Evolutionary conservation across 37 sponge, comb jelly and placozoan genomes (phyloP).

Genomic region (Eunapius fragilis): DNA sequence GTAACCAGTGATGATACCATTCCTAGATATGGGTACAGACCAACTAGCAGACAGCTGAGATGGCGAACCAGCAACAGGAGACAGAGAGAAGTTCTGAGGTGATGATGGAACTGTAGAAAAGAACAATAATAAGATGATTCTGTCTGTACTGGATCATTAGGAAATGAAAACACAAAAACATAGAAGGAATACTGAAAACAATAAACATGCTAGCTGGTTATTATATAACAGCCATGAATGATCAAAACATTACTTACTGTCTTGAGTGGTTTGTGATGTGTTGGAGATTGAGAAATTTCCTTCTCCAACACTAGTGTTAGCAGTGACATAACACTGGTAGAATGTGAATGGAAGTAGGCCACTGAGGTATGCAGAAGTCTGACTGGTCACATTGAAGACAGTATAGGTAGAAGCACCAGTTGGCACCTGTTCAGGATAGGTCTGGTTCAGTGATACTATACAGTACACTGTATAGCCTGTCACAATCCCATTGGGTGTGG

Average conservation of each 20-base stretch:
- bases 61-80: too few species aligned
- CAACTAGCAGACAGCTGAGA: too few species aligned
- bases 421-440: constrained; percentile 7
- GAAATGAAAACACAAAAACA: too few species aligned
- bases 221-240: not conserved
- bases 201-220: not conserved
- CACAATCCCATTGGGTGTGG: constrained; percentile 27
- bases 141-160: too few species aligned
- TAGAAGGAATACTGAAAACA: too few species aligned
- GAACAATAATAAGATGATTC: too few species aligned
- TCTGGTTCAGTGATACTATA: not conserved
- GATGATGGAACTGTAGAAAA: too few species aligned
- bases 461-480: constrained; percentile 34
- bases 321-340: constrained; percentile 23
- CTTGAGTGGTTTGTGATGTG: not conserved
- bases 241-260: not conserved
- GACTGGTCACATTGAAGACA: not conserved
- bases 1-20: too few species aligned
- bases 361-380: not conserved
- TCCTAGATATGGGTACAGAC: too few species aligned
- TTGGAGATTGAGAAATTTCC: not conserved
- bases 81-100: too few species aligned
- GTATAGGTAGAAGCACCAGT: not conserved
- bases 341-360: constrained; percentile 27
- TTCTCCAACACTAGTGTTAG: constrained; percentile 11